Percentiles rank a stretch among this genome's conserved stretches.
Conservation (phyloP, 2,797 vertebrate genomes). For the Rhinichthys osculus region DNA sequence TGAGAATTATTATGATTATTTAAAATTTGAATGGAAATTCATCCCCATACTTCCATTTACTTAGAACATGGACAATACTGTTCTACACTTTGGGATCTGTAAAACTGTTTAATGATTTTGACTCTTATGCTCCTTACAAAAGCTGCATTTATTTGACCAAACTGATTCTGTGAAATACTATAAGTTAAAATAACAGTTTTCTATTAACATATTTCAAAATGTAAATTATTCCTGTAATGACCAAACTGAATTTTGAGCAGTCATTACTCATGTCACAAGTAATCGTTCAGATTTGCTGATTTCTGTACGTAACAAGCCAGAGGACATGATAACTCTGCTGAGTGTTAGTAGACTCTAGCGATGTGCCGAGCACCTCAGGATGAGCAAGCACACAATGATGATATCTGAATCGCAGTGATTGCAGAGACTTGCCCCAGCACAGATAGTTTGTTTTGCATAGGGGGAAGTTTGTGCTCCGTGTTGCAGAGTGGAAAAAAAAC, state of each 20-base stretch:
- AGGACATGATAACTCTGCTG: not conserved
- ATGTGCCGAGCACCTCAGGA: not conserved
- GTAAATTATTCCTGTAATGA: not conserved
- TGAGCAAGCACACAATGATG: not conserved
- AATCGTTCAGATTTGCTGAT: not conserved
- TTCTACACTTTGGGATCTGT: not conserved
- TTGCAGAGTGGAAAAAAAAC: not conserved
- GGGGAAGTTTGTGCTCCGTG: not conserved
- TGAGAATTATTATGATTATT: not conserved
- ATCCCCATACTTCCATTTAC: not conserved
- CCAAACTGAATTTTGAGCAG: not conserved
- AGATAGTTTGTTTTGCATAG: not conserved
- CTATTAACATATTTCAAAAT: not conserved
- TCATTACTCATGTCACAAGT: not conserved
- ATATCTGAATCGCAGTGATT: constrained; percentile 4
- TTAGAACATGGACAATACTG: not conserved
- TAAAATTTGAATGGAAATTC: not conserved
- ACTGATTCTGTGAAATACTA: too few relatives aligned
- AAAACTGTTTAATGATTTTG: not conserved
- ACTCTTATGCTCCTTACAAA: not conserved
- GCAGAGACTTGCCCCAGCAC: constrained; percentile 9
- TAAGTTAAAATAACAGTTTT: not conserved
- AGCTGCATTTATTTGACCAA: not conserved
- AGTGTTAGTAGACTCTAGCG: not conserved
- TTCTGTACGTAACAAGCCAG: not conserved